Percentiles rank a stretch among this genome's conserved stretches.
These are phyloP conservation scores for Nymphalis polychloros DNA, from an alignment of 2,888 invertebrate species.

Conservation along the genomic window DNA sequence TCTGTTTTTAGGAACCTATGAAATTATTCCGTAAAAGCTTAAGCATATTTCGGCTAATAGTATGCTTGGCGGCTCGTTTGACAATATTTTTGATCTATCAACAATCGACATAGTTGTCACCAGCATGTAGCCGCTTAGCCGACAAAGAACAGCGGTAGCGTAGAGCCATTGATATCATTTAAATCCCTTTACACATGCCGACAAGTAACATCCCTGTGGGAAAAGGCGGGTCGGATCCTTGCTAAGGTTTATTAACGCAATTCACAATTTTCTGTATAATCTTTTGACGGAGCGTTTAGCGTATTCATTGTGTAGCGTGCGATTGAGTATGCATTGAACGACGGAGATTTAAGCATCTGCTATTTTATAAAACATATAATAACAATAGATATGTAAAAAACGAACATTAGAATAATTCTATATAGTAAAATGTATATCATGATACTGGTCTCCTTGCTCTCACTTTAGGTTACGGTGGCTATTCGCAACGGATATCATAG, in stretches of 20 bases:
- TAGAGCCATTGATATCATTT: constrained; percentile 77
- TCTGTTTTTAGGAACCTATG: background rate
- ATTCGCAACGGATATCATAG: no score
- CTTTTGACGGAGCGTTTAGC: background rate
- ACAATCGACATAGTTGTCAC: constrained; percentile 54
- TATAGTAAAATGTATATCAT: no score
- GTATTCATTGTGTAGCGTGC: background rate
- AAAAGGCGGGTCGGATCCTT: constrained; percentile 33
- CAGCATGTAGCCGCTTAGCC: constrained; percentile 64
- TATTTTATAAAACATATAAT: no score
- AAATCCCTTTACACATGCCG: constrained; percentile 73
- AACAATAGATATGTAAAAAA: no score
- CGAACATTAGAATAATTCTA: no score
- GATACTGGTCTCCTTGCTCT: no score
- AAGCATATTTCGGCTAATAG: background rate
- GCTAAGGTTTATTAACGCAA: background rate
- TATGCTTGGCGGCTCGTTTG: constrained; percentile 58
- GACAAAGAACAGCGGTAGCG: constrained; percentile 75
- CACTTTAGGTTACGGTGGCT: no score
- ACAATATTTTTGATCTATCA: constrained; percentile 67
- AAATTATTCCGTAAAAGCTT: background rate
- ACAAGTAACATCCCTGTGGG: constrained; percentile 56
- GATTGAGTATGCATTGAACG: background rate
- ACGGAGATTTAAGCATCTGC: no score
- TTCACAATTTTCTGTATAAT: constrained; percentile 4